Base-by-base conservation (phyloP, 2,113 vertebrate genomes). In the Eublepharis macularius region DNA sequence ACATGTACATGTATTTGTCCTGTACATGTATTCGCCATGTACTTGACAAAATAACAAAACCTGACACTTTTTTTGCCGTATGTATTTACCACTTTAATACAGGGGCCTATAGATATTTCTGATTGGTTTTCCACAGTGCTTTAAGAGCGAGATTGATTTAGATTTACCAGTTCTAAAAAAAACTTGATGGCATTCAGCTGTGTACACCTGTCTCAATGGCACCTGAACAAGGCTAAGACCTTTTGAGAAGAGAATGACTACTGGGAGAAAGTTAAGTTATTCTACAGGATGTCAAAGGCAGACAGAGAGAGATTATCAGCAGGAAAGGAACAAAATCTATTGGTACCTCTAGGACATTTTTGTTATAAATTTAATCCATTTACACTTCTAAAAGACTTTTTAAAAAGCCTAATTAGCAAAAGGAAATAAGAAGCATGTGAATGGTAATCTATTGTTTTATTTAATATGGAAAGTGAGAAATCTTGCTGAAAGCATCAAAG, bases 341-440 rank as follows among this genome's bases (percentile, higher is more conserved):
- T 89, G 84, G 86, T 90, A 79, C 63, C 57, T 82, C 12, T 13
- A 87, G 82, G 80, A 90, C 3, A 84, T 83, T 83, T 88, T 93
- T 80, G 21, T 92, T 90, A 90, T 60, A 90, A 83, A 92, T 90
- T 88, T 85, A 85, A 91, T 92, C 60, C 43, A 88, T 94, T 94
- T 92, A 79, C 82, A 49, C 63, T 87, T 92, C 74, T 89, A 93
- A 92, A 93, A 85, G 87, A 63, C 47, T 90, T 89, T 76, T 90
- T 92, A 89, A 91, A 91, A 93, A 85, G 43, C 45, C 65, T 92
- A 91, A 92, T 93, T 94, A 93, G 60, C 74, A 88, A 84, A 19
- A 76, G 68, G 81, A 91, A 94, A 83, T 51, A 74, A 91, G 80
- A 88, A 90, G 77, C 45, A 88, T 84, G 87, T 88, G 76, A 94